Evolutionary conservation across 2,113 vertebrate species (phyloP).

Genomic region (Phyllopteryx taeniolatus): DNA sequence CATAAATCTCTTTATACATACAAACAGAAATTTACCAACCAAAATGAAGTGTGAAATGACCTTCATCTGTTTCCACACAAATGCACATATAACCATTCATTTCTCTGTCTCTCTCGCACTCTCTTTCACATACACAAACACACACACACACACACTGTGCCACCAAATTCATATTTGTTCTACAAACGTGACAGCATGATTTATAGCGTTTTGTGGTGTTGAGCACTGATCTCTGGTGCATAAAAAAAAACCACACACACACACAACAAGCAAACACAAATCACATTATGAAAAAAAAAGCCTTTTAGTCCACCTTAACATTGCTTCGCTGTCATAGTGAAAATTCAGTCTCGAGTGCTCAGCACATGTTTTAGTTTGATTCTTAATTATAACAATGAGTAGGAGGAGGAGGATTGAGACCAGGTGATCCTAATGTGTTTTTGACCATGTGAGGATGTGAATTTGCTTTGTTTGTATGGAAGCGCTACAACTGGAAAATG

Average conservation of each 20-base stretch:
- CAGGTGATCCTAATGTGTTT: conserved; percentile 15
- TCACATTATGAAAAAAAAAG: conserved; percentile 16
- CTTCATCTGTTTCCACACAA: neutral
- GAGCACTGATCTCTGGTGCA: conserved; percentile 13
- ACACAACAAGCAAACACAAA: conserved; percentile 16
- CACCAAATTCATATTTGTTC: conserved; percentile 57
- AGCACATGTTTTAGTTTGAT: conserved; percentile 23
- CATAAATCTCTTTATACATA: neutral
- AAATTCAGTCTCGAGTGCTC: conserved; percentile 13
- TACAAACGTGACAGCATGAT: conserved; percentile 59
- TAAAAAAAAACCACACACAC: neutral
- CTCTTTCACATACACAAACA: neutral
- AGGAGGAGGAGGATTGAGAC: conserved; percentile 20
- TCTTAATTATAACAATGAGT: conserved; percentile 28
- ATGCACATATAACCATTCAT: conserved; percentile 18
- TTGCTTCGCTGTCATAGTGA: conserved; percentile 14
- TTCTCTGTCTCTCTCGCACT: neutral
- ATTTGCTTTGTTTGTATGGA: neutral
- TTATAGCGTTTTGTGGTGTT: conserved; percentile 39
- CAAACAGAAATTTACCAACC: neutral
- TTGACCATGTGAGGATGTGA: conserved; percentile 1
- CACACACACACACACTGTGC: conserved; percentile 9
- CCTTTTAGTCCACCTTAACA: conserved; percentile 35
- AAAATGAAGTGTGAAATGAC: conserved; percentile 9
- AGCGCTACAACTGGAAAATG: neutral